Conservation (phyloP, 2,113 vertebrate genomes). For the Cololabis saira region DNA sequence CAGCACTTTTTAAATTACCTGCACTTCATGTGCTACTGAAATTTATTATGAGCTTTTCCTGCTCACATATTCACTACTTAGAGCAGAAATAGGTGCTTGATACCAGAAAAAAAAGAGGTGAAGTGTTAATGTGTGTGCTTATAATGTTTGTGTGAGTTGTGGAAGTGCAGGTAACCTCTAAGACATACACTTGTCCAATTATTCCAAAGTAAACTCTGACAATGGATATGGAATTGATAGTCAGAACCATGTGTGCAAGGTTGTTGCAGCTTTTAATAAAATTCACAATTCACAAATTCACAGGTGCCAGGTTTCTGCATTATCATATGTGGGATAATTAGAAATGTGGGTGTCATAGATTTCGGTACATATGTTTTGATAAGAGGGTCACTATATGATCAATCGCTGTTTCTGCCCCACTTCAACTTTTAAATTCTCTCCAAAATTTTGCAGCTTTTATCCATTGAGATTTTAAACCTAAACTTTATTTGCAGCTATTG, state of each 20-base stretch:
- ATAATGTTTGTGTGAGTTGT: background rate
- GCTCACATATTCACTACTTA: constrained; percentile 23
- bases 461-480: background rate
- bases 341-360: too few species aligned
- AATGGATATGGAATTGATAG: background rate
- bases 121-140: background rate
- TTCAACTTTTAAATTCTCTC: background rate
- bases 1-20: constrained; percentile 63
- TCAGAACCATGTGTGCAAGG: background rate
- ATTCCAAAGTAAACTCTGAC: background rate
- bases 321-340: too few species aligned
- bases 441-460: background rate
- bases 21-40: constrained; percentile 62
- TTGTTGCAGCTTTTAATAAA: background rate
- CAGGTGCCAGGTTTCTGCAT: too few species aligned
- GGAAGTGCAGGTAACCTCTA: constrained; percentile 6
- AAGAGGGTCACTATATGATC: too few species aligned
- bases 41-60: constrained; percentile 41
- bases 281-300: too few species aligned
- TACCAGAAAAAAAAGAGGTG: background rate
- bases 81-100: background rate
- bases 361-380: too few species aligned
- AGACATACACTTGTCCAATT: background rate
- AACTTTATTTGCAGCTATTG: background rate
- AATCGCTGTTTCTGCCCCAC: too few species aligned